phyloP scores from a whole-genome alignment of 2,888 invertebrate species.

The Branchipolynoe longqiensis region DNA sequence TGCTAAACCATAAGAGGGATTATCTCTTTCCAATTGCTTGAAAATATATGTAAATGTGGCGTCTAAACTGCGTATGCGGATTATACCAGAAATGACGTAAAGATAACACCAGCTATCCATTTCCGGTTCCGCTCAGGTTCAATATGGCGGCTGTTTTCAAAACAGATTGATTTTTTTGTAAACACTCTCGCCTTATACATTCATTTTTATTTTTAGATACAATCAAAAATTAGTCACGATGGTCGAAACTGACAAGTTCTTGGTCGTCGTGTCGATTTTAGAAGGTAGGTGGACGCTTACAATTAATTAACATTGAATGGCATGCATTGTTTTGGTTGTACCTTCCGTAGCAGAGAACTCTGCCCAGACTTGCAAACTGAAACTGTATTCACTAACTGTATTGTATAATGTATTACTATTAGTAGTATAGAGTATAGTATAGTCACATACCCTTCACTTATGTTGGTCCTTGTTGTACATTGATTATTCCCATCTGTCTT shows the following conservation, averaged over 20 bases:
- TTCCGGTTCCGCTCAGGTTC: conserved; percentile 59
- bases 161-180: background rate
- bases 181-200: too few species aligned
- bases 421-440: too few species aligned
- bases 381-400: too few species aligned
- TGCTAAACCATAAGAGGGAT: too few species aligned
- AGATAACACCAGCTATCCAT: conserved; percentile 30
- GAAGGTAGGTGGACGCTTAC: conserved; percentile 74
- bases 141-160: conserved; percentile 66
- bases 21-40: background rate
- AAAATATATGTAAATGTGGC: background rate
- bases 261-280: conserved; percentile 79
- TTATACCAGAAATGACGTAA: conserved; percentile 54
- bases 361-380: conserved; percentile 21
- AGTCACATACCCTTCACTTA: too few species aligned
- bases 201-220: too few species aligned
- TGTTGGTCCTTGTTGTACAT: too few species aligned
- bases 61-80: background rate
- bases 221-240: conserved; percentile 65
- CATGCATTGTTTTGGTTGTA: background rate
- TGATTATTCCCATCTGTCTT: too few species aligned
- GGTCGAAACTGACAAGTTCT: conserved; percentile 76
- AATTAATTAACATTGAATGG: background rate
- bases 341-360: background rate
- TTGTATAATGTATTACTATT: too few species aligned